Evolutionary conservation across 2,888 invertebrate genomes (phyloP), one percentile per base, ranked within the genome.

Genomic region (Gerris lacustris): DNA sequence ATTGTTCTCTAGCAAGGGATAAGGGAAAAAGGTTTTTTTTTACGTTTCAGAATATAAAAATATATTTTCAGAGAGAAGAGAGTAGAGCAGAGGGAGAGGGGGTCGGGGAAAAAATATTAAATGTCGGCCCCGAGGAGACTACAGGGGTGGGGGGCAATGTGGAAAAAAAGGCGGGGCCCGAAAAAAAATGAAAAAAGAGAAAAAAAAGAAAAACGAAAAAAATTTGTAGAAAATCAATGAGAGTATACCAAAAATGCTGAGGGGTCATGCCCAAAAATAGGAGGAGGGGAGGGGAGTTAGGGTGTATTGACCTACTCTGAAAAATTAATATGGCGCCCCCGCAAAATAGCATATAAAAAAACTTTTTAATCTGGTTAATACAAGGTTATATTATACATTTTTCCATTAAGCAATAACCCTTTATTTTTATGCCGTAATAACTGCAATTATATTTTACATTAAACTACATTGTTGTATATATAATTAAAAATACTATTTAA

Each of bases 161-260:
- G 55, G 55, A 55, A 55, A 55, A 55, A 11, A 55, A 55, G 55
- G 55, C 55, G 55, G 55, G 55, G 55, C 55, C 55, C 55, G 55
- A 55, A 55, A 55, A 55, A 55, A 55, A 55, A 55, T 11, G 15
- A 55, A 55, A 11, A 15, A 55, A 55, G 15, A 11, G 55, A 5
- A 55, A 55, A 55, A 55, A 55, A 55, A 55, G 55, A 55, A 55
- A 55, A 55, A 55, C 55, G 55, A 55, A 55, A 55, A 31, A 31
- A 55, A 55, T 55, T 55, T 55, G 55, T 55, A 55, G 55, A 55
- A 55, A 55, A 55, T 55, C 55, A 55, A 55, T 55, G 55, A 55
- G 31, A 31, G 11, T 55, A 55, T 15, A 55, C 55, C 55, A 55
- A 55, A 55, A 55, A 55, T 55, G 55, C 55, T 55, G 11, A 9